A percentile compares a stretch with the other conserved stretches of the same genome.
These are phyloP conservation scores for Hedychridium roseum DNA, from an alignment of 2,888 invertebrate species.

Conservation along the genomic window DNA sequence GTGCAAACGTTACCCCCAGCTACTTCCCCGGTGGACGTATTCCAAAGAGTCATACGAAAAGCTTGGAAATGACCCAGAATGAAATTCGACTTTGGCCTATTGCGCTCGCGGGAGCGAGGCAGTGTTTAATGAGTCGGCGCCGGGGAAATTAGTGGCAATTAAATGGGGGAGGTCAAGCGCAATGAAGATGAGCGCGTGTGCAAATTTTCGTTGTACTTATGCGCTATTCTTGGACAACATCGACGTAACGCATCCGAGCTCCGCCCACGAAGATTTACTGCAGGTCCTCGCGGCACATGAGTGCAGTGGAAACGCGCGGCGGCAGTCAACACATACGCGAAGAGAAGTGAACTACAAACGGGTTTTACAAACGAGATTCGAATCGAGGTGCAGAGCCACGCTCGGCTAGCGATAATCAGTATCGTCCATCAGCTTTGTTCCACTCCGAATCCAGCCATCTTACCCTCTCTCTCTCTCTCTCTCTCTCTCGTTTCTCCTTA, in stretches of 20 bases:
- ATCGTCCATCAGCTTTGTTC: conserved; percentile 41
- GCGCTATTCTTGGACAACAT: conserved; percentile 31
- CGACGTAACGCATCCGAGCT: conserved; percentile 33
- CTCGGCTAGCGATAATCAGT: conserved; percentile 38
- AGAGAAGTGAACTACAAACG: conserved; percentile 38
- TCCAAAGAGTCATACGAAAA: too few species aligned
- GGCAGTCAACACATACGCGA: conserved; percentile 27
- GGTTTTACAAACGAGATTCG: conserved; percentile 47
- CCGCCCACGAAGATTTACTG: conserved; percentile 47
- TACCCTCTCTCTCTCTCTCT: conserved; percentile 16
- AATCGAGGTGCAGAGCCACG: conserved; percentile 30
- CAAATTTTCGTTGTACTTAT: conserved; percentile 24
- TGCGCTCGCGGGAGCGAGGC: too few species aligned
- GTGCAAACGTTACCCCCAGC: too few species aligned
- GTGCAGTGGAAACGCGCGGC: conserved; percentile 28
- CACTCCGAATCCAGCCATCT: conserved; percentile 22
- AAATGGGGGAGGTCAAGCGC: too few species aligned
- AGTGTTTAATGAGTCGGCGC: too few species aligned
- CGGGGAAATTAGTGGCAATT: too few species aligned
- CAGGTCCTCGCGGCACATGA: conserved; percentile 24
- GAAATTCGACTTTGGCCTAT: too few species aligned
- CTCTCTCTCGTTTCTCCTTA: conserved; percentile 3
- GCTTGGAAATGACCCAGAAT: too few species aligned
- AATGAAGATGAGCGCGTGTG: too few species aligned
- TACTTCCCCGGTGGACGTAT: too few species aligned